These are phyloP conservation scores for Gandaritis pyraliata DNA, from an alignment of 2,888 invertebrate species.

Conservation along the genomic window DNA sequence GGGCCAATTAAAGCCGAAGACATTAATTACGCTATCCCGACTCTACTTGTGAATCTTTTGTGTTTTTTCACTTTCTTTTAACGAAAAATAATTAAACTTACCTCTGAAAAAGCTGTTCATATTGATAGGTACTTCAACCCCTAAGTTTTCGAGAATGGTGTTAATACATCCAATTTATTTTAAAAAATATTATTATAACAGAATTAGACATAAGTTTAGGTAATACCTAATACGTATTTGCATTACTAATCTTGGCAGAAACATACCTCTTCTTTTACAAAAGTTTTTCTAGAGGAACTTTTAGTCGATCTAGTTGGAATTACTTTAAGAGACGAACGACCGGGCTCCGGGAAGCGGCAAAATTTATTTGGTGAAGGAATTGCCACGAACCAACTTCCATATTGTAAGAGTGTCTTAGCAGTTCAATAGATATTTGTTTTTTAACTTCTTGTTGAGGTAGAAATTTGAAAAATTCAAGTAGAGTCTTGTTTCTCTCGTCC, in stretches of 20 bases:
- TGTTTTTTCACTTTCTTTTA: slow-evolving; percentile 4
- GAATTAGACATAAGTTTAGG: no score
- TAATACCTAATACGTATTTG: no score
- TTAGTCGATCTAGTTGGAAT: slow-evolving; percentile 27
- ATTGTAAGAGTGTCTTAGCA: slow-evolving; percentile 7
- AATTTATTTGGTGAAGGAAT: slow-evolving; percentile 43
- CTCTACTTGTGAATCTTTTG: slow-evolving; percentile 11
- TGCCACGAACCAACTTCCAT: slow-evolving; percentile 27
- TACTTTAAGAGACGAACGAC: slow-evolving; percentile 45
- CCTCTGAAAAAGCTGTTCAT: no score
- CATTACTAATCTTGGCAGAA: neutral
- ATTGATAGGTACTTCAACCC: no score
- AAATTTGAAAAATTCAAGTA: neutral
- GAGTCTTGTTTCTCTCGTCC: no score
- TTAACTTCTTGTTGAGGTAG: neutral
- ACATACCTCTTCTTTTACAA: slow-evolving; percentile 25
- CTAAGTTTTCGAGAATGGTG: no score
- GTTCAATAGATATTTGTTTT: neutral
- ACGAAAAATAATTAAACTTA: slow-evolving; percentile 1
- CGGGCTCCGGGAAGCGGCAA: slow-evolving; percentile 34
- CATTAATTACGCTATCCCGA: slow-evolving; percentile 31
- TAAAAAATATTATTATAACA: no score
- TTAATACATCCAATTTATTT: no score
- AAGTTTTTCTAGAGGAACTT: slow-evolving; percentile 35
- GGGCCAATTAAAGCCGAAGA: slow-evolving; percentile 33